Evolutionary conservation across 2,888 invertebrate genomes (phyloP), one percentile per base, ranked within the genome.

Genomic region (Thymelicus sylvestris): DNA sequence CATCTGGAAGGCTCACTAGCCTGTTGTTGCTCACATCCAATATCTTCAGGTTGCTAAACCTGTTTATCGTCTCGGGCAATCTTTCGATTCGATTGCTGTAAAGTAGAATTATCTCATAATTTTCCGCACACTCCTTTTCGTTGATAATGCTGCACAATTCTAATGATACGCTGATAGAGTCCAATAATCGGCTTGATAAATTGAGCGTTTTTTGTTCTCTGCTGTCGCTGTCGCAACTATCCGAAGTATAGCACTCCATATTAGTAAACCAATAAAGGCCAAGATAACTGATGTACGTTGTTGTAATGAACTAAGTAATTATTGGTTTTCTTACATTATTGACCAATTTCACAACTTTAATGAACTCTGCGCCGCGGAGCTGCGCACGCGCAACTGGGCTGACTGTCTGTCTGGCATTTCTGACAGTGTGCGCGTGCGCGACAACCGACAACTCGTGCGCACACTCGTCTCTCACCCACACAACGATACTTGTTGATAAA

Each of bases 1-100:
- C 95, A 78, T 98, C 96, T 12, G 98, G 97, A 63, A 99, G 89
- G 73, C 92, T 89, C 10, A 95, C 96, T 73, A 99, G 91, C 65
- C 96, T 96, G 87, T 98, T 99, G 82, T 97, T 97, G 84, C 98
- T 98, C 47, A 99, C 92, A 87, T 99, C 98, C 80, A 99, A 91
- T 72, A 96, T 95, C 83, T 96, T 96, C 74, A 99, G 92, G 88
- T 97, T 97, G 74, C 86, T 89, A 86, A 97, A 97, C 83, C 94
- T 94, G 74, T 92, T 88, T 75, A 95, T 94, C 67, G 96, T 95
- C 19, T 88, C 88, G 74, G 95, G 99, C 67, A 98, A 85, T 6
- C 91, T 90, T 71, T 94, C 95, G 75, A 99, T 92, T 57, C 95
- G 95, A 92, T 99, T 99, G 87, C 98, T 97, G 88, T 98, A 97